phyloP scores from a whole-genome alignment of 2,113 vertebrate species.

The Odobenus rosmarus region DNA sequence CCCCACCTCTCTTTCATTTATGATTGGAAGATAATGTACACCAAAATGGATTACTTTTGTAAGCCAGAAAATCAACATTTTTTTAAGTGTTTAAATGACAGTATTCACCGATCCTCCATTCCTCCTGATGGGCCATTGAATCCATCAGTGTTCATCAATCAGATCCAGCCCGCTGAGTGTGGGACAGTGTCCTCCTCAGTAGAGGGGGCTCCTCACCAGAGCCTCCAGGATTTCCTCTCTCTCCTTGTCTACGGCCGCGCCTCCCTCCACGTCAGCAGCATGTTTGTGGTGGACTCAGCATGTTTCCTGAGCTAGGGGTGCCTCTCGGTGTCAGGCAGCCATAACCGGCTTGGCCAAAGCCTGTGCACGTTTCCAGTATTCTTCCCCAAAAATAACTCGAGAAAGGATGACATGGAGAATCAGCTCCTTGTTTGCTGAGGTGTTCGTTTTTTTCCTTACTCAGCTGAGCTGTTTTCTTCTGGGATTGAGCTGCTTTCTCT shows the following conservation, averaged over 20 bases:
- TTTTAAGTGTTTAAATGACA: neutral
- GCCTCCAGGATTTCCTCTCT: slow-evolving; percentile 37
- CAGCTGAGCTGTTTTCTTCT: slow-evolving; percentile 56
- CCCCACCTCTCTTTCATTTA: neutral
- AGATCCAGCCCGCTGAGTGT: neutral
- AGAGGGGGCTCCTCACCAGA: neutral
- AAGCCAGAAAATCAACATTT: neutral
- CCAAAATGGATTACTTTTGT: neutral
- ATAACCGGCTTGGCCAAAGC: neutral
- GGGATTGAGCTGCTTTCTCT: slow-evolving; percentile 61
- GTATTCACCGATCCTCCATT: neutral
- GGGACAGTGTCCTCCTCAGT: neutral
- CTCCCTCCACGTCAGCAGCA: neutral
- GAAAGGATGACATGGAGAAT: neutral
- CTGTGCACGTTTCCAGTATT: neutral
- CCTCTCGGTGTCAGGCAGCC: neutral
- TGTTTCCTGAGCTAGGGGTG: slow-evolving; percentile 60
- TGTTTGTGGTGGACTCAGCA: slow-evolving; percentile 5
- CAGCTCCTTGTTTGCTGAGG: neutral
- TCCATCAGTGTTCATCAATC: neutral
- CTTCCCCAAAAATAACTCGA: neutral
- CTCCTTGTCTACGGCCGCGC: neutral
- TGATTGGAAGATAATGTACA: neutral
- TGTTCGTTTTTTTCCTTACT: slow-evolving; percentile 39
- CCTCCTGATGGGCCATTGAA: neutral